Evolutionary conservation across 2,113 vertebrate species (phyloP).

Genomic region (Chaetorhynchus papuensis): DNA sequence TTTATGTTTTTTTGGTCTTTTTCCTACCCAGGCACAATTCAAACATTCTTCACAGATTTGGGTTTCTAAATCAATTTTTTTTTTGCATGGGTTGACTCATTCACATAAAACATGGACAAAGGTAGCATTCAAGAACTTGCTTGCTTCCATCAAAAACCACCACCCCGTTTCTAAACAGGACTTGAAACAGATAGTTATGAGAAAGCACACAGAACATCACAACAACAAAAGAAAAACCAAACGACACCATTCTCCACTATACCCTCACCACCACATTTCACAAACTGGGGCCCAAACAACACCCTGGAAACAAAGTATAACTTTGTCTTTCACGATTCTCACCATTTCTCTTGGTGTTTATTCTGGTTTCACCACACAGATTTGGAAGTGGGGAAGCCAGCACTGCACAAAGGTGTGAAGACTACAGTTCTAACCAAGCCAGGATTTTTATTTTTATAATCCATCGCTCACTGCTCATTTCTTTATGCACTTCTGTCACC

Average conservation of each 20-base stretch:
- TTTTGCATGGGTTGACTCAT: not conserved
- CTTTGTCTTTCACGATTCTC: not conserved
- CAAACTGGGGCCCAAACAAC: not conserved
- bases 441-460: not conserved
- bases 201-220: not conserved
- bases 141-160: not conserved
- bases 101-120: not conserved
- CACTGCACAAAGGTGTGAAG: not conserved
- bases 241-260: not conserved
- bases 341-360: not conserved
- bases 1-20: not conserved
- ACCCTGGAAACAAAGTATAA: not conserved
- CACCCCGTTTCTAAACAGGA: not conserved
- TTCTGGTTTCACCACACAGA: not conserved
- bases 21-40: not conserved
- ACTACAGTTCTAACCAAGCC: not conserved
- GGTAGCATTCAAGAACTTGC: not conserved
- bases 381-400: not conserved
- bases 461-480: not conserved
- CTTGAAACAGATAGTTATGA: not conserved
- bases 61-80: not conserved
- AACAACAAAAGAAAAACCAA: not conserved
- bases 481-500: not conserved
- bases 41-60: not conserved
- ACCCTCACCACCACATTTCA: not conserved